Base-by-base conservation (phyloP, 2,888 invertebrate species). In the Hecatera dysodea region DNA sequence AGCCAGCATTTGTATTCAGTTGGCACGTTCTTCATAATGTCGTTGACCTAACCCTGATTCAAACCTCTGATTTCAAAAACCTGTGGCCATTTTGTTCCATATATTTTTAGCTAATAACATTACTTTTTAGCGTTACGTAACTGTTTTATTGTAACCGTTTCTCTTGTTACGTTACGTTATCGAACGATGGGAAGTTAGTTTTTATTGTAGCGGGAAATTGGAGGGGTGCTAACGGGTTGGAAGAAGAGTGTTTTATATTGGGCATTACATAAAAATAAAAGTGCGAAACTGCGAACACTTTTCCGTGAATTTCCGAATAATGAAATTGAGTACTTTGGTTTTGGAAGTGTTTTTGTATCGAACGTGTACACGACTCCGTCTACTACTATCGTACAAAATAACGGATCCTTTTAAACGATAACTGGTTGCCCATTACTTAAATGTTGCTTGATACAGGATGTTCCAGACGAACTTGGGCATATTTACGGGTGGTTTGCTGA, bases 1-100 rank as follows among this genome's bases (percentile, higher is more conserved):
- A 73, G 48, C 57, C 53, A 64, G 50, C 75, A 68, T 80, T 82
- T 67, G 55, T 82, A 83, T 80, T 80, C 83, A 67, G 60, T 67
- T 65, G 53, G 60, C 57, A 48, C 65, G 65, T 52, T 73, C 63
- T 80, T 71, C 61, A 69, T 68, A 68, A 67, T 59, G 67, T 68
- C 66, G 22, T 70, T 74, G 70, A 63, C 65, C 70, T 55, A 57
- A 68, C 74, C 72, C 67, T 71, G n/a, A n/a, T n/a, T n/a, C n/a
- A n/a, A n/a, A n/a, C n/a, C n/a, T 71, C 36, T 70, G 17, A 33
- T 22, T 48, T 39, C 48, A 61, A 62, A 60, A 65, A 73, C 64
- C 59, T 48, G 65, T 55, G 42, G 62, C 65, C 73, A 72, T 78
- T 80, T 82, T 60, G 73, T 67, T 71, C 56, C 17, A 44, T 44